Evolutionary conservation across 2,888 invertebrate species (phyloP).

Genomic region (Gastracanthus pulcherrimus): DNA sequence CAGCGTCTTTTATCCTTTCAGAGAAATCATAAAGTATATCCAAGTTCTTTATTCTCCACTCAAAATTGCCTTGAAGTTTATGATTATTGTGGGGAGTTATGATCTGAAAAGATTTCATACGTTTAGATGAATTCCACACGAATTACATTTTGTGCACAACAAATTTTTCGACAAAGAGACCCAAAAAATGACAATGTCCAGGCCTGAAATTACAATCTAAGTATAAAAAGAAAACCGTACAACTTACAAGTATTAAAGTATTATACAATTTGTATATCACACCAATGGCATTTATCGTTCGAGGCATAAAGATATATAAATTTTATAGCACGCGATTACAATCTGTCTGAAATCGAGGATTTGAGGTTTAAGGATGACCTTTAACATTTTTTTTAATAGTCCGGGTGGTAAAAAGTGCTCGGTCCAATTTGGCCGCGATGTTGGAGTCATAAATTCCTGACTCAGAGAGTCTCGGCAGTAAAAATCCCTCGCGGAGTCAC

Average conservation of each 20-base stretch:
- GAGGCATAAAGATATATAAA: neutral
- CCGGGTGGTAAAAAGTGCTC: neutral
- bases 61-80: conserved; percentile 5
- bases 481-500: neutral
- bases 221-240: neutral
- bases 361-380: neutral
- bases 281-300: neutral
- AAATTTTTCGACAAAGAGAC: neutral
- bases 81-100: conserved; percentile 20
- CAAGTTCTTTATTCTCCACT: neutral
- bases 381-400: conserved; percentile 22
- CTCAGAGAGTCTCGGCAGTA: neutral
- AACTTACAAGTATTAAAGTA: no score
- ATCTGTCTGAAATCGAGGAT: conserved; percentile 7
- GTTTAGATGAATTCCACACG: neutral
- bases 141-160: neutral
- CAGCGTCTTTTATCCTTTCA: neutral
- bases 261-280: neutral
- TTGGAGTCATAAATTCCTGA: conserved; percentile 22
- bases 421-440: neutral
- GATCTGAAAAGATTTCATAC: neutral
- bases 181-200: neutral
- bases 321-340: neutral
- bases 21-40: neutral
- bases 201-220: no score